These are phyloP conservation scores for Leucoraja erinaceus DNA, from an alignment of 2,113 vertebrate genomes.

Conservation along the genomic window DNA sequence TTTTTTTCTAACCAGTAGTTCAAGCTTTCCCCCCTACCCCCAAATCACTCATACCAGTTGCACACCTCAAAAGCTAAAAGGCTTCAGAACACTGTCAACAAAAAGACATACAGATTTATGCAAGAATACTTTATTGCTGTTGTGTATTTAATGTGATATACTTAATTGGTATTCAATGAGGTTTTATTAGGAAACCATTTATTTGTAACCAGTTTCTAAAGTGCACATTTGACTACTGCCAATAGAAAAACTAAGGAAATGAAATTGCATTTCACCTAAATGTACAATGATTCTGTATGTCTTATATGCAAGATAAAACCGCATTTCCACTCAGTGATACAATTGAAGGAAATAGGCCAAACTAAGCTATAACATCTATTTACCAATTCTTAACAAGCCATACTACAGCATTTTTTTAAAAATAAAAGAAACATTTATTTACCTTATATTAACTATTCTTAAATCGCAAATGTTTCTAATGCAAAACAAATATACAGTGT, in stretches of 20 bases:
- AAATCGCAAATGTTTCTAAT: constrained; percentile 25
- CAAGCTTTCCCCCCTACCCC: not conserved
- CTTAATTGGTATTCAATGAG: constrained; percentile 31
- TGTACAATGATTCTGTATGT: constrained; percentile 34
- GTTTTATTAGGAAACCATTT: constrained; percentile 37
- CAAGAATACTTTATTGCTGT: constrained; percentile 39
- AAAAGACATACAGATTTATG: constrained; percentile 26
- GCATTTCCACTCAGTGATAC: constrained; percentile 10
- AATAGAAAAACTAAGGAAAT: constrained; percentile 35
- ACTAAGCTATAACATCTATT: constrained; percentile 1
- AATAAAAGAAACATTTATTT: constrained; percentile 22
- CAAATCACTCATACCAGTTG: not conserved
- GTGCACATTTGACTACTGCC: constrained; percentile 37
- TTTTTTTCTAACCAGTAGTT: not conserved
- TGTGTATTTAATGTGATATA: constrained; percentile 38
- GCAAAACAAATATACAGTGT: constrained; percentile 37
- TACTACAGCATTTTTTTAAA: constrained; percentile 32
- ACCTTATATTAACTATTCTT: constrained; percentile 25
- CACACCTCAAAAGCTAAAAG: not conserved
- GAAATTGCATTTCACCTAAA: constrained; percentile 30
- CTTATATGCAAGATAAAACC: constrained; percentile 30
- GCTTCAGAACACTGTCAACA: not conserved
- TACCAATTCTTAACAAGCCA: constrained; percentile 13
- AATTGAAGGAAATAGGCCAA: constrained; percentile 23
- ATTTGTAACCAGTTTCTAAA: constrained; percentile 37